Evolutionary conservation across 2,113 vertebrate species (phyloP), one percentile per base, ranked within the genome.

Genomic region (Semicossyphus pulcher): DNA sequence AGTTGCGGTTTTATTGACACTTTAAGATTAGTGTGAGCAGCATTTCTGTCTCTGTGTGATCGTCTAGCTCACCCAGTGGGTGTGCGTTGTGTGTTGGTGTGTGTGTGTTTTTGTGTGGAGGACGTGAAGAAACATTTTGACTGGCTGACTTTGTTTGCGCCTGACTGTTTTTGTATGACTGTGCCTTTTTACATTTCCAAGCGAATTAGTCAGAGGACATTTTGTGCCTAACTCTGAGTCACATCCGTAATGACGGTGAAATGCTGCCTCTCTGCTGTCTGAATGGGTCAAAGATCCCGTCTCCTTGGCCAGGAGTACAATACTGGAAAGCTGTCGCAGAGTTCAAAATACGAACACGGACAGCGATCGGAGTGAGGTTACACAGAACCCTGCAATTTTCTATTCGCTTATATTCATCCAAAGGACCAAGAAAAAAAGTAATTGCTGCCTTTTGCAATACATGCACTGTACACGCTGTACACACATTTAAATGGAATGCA

Each of bases 201-300:
- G 53, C 52, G 34, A 83, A 66, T 86, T 78, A 76, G 65, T 81
- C 62, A 71, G 72, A 75, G 63, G 56, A 84, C 80, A 44, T 83
- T 73, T 76, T 81, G 76, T 71, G 69, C 62, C 28, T n/a, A 41
- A 57, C 68, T 75, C 16, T 85, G 81, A 86, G 63, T 88, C 80
- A 83, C 63, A 54, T 68, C 48, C 23, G 5, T 71, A 66, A 76
- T 76, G 60, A 74, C 44, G 26, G 62, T 48, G 37, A 80, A 81
- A 84, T 45, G 60, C 54, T 57, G 39, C 65, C 34, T 41, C 39
- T 56, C 44, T 16, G 34, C 70, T 72, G 59, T 45, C 45, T 81
- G 61, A 83, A 81, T 65, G 72, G 76, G 72, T 81, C 80, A 79
- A 86, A 74, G 28, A 85, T 61, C 72, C 52, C 0, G 2, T 74